Conservation (phyloP, 2,888 invertebrate species). For the Cephus pygmeus region DNA sequence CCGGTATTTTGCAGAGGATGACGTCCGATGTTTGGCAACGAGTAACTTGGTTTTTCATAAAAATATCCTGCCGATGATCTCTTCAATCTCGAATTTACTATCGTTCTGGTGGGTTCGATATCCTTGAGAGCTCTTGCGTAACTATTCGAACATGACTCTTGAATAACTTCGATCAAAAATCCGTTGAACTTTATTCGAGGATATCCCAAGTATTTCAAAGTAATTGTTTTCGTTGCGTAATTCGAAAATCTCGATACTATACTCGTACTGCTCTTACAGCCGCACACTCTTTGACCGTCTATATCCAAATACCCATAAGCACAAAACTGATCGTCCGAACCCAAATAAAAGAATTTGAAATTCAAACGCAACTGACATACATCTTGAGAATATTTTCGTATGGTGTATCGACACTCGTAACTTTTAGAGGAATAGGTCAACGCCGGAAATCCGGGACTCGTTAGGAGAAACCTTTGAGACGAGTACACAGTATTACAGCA, state of each 20-base stretch:
- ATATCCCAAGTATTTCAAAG: constrained; percentile 65
- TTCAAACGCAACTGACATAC: constrained; percentile 69
- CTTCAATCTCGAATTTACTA: not conserved
- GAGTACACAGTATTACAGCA: constrained; percentile 46
- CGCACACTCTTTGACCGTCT: constrained; percentile 71
- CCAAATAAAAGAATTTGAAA: constrained; percentile 70
- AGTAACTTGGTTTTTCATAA: constrained; percentile 38
- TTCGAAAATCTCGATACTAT: constrained; percentile 50
- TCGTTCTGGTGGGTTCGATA: not conserved
- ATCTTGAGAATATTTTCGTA: constrained; percentile 66
- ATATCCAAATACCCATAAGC: constrained; percentile 69
- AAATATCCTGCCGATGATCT: constrained; percentile 34
- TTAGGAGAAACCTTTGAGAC: constrained; percentile 63
- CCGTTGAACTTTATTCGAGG: constrained; percentile 64
- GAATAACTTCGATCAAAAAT: constrained; percentile 70
- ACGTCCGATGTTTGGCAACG: constrained; percentile 18
- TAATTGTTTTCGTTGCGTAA: constrained; percentile 60
- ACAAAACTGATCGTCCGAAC: constrained; percentile 63
- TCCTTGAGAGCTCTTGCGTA: constrained; percentile 30
- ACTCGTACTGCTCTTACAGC: constrained; percentile 68
- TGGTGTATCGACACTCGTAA: constrained; percentile 68
- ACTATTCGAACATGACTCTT: constrained; percentile 68
- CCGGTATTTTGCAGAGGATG: constrained; percentile 3
- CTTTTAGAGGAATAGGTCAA: constrained; percentile 24
- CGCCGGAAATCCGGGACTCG: constrained; percentile 71